Evolutionary conservation across 2,888 invertebrate genomes (phyloP), one percentile per base, ranked within the genome.

Genomic region (Meiosimyza decipiens): DNA sequence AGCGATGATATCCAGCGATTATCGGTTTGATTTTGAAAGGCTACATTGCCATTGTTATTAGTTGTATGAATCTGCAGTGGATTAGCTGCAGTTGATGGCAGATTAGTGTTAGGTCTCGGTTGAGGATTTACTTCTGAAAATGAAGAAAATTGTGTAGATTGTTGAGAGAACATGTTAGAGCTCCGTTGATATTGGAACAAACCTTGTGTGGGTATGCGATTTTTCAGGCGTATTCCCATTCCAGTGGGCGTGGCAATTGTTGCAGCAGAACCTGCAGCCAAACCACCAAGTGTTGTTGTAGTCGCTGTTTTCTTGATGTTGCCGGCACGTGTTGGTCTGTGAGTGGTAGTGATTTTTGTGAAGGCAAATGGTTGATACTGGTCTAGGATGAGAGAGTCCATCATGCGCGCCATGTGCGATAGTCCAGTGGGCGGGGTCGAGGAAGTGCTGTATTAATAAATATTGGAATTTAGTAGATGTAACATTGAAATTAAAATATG

Each of bases 321-420:
- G 0, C 84, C 83, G 5, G 81, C 74, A 47, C 83, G 80, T 40
- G 82, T 79, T 28, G 82, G 87, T 28, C 89, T 87, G 71, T 90
- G 89, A 11, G 90, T 88, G 71, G 88, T 87, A 51, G 91, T 89
- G 84, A 92, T 90, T 82, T 91, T 89, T 49, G 92, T 91, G 82
- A 90, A 91, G 55, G 91, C 89, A 80, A 91, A 91, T 40, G 92
- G 92, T 76, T 91, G 90, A 77, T 92, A 88, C 72, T 91, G 90
- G 79, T 92, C 92, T 72, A 90, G 86, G 85, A 92, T 91, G 83
- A 93, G 88, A 2, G 92, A 90, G 82, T 93, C 92, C 92, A 92
- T 92, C 92, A 93, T 92, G 67, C 91, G 88, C 66, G 92, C 92
- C 90, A 93, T 91, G 80, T 92, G 92, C 79, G 92, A 91, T 76